phyloP scores from a whole-genome alignment of 2,888 invertebrate species.

The Macrosoma leucophasiata region DNA sequence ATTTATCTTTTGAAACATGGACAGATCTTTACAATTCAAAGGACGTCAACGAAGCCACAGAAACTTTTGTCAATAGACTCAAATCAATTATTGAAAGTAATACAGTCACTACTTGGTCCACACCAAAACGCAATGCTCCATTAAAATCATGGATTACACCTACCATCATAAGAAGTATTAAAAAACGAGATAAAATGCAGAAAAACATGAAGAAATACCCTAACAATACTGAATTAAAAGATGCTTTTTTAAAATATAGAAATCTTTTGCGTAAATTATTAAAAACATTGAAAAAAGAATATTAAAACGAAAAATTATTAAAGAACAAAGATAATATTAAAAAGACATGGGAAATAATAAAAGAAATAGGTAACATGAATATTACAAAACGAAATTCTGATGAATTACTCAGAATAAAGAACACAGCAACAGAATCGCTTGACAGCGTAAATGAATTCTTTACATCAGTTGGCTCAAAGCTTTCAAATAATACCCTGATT shows the following conservation, averaged over 20 bases:
- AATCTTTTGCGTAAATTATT: conserved; percentile 2
- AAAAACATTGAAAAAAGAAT: not conserved
- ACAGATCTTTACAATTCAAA: not conserved
- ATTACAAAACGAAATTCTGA: conserved; percentile 1
- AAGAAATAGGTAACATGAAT: conserved; percentile 4
- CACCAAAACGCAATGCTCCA: conserved; percentile 2
- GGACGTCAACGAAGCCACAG: conserved; percentile 2
- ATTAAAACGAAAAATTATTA: conserved; percentile 1
- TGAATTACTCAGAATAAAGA: not conserved
- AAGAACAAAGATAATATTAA: conserved; percentile 1
- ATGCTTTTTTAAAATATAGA: not conserved
- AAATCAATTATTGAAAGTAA: not conserved
- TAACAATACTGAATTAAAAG: conserved; percentile 1
- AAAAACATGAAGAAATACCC: not conserved
- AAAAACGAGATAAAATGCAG: conserved; percentile 2
- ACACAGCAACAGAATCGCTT: not conserved
- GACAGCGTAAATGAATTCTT: conserved; percentile 1
- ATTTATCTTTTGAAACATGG: not conserved
- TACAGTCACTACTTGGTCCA: not conserved
- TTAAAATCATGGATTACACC: conserved; percentile 3
- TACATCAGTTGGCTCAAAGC: not conserved
- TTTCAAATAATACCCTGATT: not conserved
- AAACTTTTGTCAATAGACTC: not conserved
- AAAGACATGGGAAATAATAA: conserved; percentile 2
- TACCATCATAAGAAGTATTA: not conserved